These are phyloP conservation scores for Solen grandis DNA, from an alignment of 1,140 invertebrate genomes.

Conservation along the genomic window DNA sequence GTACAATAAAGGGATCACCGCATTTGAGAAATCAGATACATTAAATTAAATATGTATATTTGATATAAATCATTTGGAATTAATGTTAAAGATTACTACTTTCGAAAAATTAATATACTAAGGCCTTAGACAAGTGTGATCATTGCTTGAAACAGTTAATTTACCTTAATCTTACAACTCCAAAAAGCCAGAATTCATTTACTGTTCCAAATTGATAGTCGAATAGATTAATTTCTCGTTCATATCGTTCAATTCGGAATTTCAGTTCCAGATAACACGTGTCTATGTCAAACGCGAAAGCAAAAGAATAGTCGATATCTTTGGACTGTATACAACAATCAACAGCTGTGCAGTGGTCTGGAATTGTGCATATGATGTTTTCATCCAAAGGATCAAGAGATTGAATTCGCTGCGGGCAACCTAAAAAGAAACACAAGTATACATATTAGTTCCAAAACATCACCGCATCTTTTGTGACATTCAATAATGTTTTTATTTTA, in stretches of 20 bases:
- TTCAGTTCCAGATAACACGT: slow-evolving; percentile 20
- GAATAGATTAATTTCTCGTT: slow-evolving; percentile 7
- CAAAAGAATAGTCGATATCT: slow-evolving; percentile 4
- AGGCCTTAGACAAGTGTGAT: not conserved
- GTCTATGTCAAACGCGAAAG: slow-evolving; percentile 5
- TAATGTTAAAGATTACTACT: not conserved
- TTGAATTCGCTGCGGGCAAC: not conserved
- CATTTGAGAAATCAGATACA: not conserved
- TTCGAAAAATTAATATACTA: not conserved
- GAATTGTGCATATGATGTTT: slow-evolving; percentile 21
- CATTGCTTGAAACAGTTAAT: not conserved
- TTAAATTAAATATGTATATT: not conserved
- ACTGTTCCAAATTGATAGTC: slow-evolving; percentile 37
- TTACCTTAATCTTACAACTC: slow-evolving; percentile 29
- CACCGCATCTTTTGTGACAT: not conserved
- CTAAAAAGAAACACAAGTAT: not conserved
- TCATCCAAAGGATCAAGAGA: not conserved
- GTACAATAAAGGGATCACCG: not conserved
- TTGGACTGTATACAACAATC: slow-evolving; percentile 29
- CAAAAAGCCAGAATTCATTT: slow-evolving; percentile 12
- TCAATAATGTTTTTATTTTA: not conserved
- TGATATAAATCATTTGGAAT: not conserved
- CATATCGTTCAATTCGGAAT: slow-evolving; percentile 8
- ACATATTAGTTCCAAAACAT: not conserved
- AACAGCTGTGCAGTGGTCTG: slow-evolving; percentile 31